Base-by-base conservation (phyloP, 2,113 vertebrate species). In the Talpa occidentalis region DNA sequence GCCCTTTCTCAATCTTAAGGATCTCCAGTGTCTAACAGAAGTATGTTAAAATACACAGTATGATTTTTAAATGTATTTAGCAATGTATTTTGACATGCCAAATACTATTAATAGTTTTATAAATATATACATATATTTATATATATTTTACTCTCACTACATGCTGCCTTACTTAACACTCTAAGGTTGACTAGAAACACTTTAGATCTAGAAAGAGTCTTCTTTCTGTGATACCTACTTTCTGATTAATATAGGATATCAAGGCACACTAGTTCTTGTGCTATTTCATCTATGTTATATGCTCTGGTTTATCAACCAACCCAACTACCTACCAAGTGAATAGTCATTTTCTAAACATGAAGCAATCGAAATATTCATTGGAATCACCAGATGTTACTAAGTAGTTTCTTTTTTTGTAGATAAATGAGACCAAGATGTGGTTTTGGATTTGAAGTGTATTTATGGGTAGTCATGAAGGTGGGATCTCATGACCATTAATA, bases 61-160 rank as follows among this genome's bases (percentile, higher is more conserved):
- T 37, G 59, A 72, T 82, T 94, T 86, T 93, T 88, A 64, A 85
- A 87, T 70, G 6, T 3, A 87, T 22, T 22, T 4, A 76, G 30
- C 5, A 67, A 70, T 88, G 44, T 67, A 54, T 52, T 81, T 88
- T 86, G 35, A 93, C 59, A 78, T 89, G 52, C 10, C 62, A 90
- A 76, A 84, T 56, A 10, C 62, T 83, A 94, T 59, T 66, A 91
- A 80, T 22, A 52, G 64, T 49, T 49, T 49, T 49, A 12, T 8
- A 10, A 14, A 49, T 49, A 49, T 52, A 52, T 69, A 52, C 32
- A 59, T 52, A 52, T 15, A 52, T 52, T 17, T 52, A 67, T 2
- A n/a, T 67, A 67, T 67, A 35, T 94, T 90, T 92, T 80, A 94
- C 78, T 89, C 96, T 37, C 6, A 82, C 21, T 6, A 49, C 30